These are phyloP conservation scores for Macrocentrus cingulum DNA, from an alignment of 1,140 invertebrate species.

Conservation along the genomic window DNA sequence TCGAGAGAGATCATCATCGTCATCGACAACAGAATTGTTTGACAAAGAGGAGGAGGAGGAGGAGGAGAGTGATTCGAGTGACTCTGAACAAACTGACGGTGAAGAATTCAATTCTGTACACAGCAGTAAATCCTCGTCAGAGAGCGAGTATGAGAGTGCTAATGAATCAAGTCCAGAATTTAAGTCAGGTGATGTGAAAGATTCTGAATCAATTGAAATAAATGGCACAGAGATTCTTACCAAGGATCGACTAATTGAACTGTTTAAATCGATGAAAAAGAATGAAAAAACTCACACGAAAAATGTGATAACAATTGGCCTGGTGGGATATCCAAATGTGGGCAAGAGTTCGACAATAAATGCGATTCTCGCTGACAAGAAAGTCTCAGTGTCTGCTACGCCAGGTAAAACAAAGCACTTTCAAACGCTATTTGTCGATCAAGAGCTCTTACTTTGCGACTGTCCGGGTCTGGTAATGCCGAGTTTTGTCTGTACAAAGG, in stretches of 20 bases:
- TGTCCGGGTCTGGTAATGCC: slow-evolving; percentile 98
- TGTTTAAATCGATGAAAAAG: slow-evolving; percentile 70
- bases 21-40: neutral
- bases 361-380: slow-evolving; percentile 85
- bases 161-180: slow-evolving; percentile 37
- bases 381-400: slow-evolving; percentile 93
- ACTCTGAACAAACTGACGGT: too few relatives aligned
- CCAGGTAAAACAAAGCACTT: slow-evolving; percentile 96
- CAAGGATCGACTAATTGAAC: slow-evolving; percentile 64
- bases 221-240: slow-evolving; percentile 62
- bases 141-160: slow-evolving; percentile 47
- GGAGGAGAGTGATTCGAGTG: slow-evolving; percentile 32
- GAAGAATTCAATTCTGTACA: slow-evolving; percentile 31
- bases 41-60: slow-evolving; percentile 31
- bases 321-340: slow-evolving; percentile 99
- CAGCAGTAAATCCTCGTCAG: slow-evolving; percentile 33
- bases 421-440: slow-evolving; percentile 82
- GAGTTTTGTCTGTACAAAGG: slow-evolving; percentile 88
- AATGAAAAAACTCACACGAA: slow-evolving; percentile 60
- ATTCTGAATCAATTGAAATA: slow-evolving; percentile 22
- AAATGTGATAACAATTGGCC: slow-evolving; percentile 76
- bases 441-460: slow-evolving; percentile 88
- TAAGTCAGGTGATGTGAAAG: neutral
- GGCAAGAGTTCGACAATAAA: slow-evolving; percentile 99
- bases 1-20: slow-evolving; percentile 46